Conservation (phyloP, 92 coral and sea anemone genomes). For the Umimayanthus kanabou region DNA sequence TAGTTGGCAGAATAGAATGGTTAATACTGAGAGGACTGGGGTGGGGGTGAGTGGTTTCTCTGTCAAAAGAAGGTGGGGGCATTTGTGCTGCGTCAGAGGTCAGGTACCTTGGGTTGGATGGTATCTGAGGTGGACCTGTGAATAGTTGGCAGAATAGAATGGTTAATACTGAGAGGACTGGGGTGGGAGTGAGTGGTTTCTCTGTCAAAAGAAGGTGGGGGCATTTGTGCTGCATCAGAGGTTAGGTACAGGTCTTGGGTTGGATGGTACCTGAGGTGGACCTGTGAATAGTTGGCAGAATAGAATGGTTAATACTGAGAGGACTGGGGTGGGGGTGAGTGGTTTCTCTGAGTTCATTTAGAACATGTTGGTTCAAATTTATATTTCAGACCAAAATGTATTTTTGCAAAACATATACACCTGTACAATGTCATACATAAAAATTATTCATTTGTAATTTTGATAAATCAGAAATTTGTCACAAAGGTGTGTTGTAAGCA, state of each 20-base stretch:
- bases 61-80: conserved; percentile 38
- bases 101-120: conserved; percentile 25
- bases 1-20: background rate
- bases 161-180: conserved; percentile 9
- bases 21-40: too few species aligned
- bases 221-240: conserved; percentile 9
- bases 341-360: conserved; percentile 1
- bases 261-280: conserved; percentile 14
- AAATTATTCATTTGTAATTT: too few species aligned
- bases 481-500: too few species aligned
- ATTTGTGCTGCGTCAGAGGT: conserved; percentile 28
- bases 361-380: too few species aligned
- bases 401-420: too few species aligned
- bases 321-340: conserved; percentile 28
- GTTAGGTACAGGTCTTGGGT: background rate
- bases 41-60: conserved; percentile 29
- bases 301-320: too few species aligned
- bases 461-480: too few species aligned
- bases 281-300: background rate
- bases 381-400: too few species aligned
- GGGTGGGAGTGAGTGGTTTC: conserved; percentile 18
- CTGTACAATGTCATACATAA: too few species aligned
- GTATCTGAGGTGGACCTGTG: conserved; percentile 27
- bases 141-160: background rate
- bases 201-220: conserved; percentile 33